Conservation (phyloP, 2,113 vertebrate species). For the Oryzias javanicus region DNA sequence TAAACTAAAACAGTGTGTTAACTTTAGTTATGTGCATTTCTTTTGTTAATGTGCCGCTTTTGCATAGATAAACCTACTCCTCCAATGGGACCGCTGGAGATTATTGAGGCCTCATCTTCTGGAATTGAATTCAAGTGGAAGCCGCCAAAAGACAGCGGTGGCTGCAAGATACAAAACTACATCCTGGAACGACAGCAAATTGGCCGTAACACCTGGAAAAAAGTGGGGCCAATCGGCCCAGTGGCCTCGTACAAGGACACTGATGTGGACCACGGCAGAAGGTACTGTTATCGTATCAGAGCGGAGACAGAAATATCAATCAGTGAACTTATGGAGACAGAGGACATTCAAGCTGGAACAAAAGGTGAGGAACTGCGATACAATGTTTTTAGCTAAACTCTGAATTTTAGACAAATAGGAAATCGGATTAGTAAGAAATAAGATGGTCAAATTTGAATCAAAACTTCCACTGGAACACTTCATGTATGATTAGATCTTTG, state of each 20-base stretch:
- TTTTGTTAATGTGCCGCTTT: not conserved
- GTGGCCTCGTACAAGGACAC: slow-evolving; percentile 77
- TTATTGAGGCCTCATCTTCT: slow-evolving; percentile 70
- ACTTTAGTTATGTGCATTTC: not conserved
- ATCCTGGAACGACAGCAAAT: slow-evolving; percentile 83
- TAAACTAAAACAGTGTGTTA: not conserved
- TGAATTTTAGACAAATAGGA: not conserved
- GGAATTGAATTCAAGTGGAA: slow-evolving; percentile 83
- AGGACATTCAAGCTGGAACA: slow-evolving; percentile 82
- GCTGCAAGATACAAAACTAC: slow-evolving; percentile 80
- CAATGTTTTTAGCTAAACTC: not conserved
- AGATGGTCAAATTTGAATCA: not conserved
- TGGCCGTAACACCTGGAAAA: slow-evolving; percentile 85
- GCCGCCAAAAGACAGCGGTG: slow-evolving; percentile 84
- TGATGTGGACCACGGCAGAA: slow-evolving; percentile 82
- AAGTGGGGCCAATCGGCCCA: slow-evolving; percentile 76
- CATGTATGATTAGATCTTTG: no score
- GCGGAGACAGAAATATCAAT: slow-evolving; percentile 81
- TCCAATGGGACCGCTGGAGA: slow-evolving; percentile 85
- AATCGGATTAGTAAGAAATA: not conserved
- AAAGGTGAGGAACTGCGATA: slow-evolving; percentile 77
- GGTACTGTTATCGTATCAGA: slow-evolving; percentile 86
- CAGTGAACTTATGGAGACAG: slow-evolving; percentile 83
- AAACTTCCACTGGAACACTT: no score
- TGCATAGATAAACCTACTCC: slow-evolving; percentile 82